phyloP scores from a whole-genome alignment of 2,888 invertebrate genomes.

The Ptychoptera albimana region DNA sequence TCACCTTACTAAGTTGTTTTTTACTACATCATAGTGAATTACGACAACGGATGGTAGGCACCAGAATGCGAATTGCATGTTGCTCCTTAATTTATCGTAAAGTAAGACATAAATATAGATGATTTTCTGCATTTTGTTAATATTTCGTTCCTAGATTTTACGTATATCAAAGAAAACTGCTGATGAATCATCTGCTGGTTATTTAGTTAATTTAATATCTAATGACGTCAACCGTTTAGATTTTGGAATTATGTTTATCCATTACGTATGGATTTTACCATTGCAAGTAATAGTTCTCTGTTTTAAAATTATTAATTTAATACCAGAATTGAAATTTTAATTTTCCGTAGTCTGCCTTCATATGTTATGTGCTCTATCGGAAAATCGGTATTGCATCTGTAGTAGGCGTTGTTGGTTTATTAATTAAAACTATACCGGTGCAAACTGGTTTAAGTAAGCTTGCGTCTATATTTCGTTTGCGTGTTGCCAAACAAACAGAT shows the following conservation, averaged over 20 bases:
- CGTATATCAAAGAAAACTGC: conserved; percentile 43
- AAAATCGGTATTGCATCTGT: conserved; percentile 50
- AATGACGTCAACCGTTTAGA: conserved; percentile 83
- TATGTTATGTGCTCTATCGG: conserved; percentile 53
- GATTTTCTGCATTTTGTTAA: background rate
- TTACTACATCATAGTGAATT: conserved; percentile 13
- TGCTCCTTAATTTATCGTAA: conserved; percentile 45
- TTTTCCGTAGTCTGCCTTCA: conserved; percentile 16
- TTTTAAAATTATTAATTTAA: background rate
- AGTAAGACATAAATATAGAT: conserved; percentile 22
- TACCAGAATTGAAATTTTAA: background rate
- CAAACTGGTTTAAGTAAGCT: conserved; percentile 33
- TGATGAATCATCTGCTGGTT: conserved; percentile 53
- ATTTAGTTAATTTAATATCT: conserved; percentile 72
- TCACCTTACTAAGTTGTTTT: conserved; percentile 22
- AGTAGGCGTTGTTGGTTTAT: conserved; percentile 53
- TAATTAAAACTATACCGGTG: conserved; percentile 57
- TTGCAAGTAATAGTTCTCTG: conserved; percentile 26
- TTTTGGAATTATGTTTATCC: conserved; percentile 54
- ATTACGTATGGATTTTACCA: conserved; percentile 69
- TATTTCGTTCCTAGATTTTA: background rate
- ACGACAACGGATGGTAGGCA: conserved; percentile 26
- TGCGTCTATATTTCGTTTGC: conserved; percentile 33
- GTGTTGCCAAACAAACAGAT: conserved; percentile 65
- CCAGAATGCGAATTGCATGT: conserved; percentile 39